A percentile compares a stretch with the other conserved stretches of the same genome.
Conservation (phyloP, 2,113 vertebrate species). For the Brachypteracias leptosomus region DNA sequence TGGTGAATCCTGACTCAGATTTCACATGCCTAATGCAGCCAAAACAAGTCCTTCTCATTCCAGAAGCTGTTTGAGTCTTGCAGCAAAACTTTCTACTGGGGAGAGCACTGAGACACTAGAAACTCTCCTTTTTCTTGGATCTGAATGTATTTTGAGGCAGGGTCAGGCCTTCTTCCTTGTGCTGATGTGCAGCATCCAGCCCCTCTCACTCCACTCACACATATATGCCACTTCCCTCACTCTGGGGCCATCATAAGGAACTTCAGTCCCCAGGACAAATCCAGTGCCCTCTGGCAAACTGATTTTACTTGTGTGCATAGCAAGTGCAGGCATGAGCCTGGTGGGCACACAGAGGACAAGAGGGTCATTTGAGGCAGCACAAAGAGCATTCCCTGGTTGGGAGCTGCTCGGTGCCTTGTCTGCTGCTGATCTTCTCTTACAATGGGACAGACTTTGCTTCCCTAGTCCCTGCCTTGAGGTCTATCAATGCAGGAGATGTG, state of each 20-base stretch:
- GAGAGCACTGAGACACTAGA: neutral
- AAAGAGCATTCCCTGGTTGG: fast-evolving
- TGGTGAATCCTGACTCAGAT: neutral
- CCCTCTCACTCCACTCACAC: neutral
- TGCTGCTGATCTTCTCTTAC: no score
- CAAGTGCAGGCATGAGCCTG: neutral
- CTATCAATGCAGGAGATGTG: no score
- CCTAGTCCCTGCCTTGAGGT: no score
- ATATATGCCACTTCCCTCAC: neutral
- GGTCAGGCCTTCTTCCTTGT: neutral
- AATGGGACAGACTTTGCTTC: no score
- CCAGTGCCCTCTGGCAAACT: neutral
- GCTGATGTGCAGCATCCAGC: neutral
- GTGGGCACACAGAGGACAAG: neutral
- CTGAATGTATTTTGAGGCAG: neutral
- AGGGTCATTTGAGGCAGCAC: neutral
- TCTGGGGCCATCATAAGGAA: neutral
- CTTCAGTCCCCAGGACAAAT: neutral
- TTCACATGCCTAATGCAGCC: neutral
- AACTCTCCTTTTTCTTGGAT: neutral
- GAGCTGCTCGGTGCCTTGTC: neutral
- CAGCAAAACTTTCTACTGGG: neutral
- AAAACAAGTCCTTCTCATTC: neutral
- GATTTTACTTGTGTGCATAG: neutral
- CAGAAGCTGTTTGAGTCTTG: neutral